phyloP scores from a whole-genome alignment of 2,797 vertebrate genomes.

The Enteromius mattozi region DNA sequence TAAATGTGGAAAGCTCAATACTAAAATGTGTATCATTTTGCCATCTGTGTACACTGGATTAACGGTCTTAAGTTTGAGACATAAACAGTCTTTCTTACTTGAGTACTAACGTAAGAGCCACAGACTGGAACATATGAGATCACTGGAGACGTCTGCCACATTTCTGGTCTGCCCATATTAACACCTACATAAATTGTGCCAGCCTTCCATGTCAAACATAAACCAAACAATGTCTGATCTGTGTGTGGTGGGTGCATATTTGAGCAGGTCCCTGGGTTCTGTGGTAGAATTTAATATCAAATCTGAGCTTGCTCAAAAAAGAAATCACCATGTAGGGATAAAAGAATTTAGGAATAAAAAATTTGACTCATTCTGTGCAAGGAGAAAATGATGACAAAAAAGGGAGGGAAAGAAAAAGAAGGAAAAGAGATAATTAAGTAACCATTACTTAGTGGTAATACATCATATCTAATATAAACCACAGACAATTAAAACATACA shows the following conservation, averaged over 20 bases:
- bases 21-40: slow-evolving; percentile 26
- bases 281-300: not conserved
- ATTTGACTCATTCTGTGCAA: not conserved
- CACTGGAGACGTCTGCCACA: slow-evolving; percentile 20
- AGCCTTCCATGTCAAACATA: slow-evolving; percentile 49
- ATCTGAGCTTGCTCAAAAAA: not conserved
- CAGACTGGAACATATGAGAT: slow-evolving; percentile 37
- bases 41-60: slow-evolving; percentile 14
- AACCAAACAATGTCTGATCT: slow-evolving; percentile 49
- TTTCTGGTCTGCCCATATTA: slow-evolving; percentile 26
- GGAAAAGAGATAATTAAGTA: not conserved
- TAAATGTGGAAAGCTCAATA: slow-evolving; percentile 27
- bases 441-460: not conserved
- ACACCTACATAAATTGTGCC: slow-evolving; percentile 28
- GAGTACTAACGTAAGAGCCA: not conserved
- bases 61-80: slow-evolving; percentile 1
- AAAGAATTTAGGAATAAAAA: not conserved
- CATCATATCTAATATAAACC: not conserved
- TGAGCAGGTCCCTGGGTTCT: slow-evolving; percentile 7
- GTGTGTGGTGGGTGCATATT: slow-evolving; percentile 1
- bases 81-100: slow-evolving; percentile 21
- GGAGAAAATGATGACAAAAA: not conserved
- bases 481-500: not conserved
- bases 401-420: not conserved
- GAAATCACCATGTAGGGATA: slow-evolving; percentile 12